Evolutionary conservation across 1,140 invertebrate species (phyloP).

Genomic region (Dendrolimus kikuchii): DNA sequence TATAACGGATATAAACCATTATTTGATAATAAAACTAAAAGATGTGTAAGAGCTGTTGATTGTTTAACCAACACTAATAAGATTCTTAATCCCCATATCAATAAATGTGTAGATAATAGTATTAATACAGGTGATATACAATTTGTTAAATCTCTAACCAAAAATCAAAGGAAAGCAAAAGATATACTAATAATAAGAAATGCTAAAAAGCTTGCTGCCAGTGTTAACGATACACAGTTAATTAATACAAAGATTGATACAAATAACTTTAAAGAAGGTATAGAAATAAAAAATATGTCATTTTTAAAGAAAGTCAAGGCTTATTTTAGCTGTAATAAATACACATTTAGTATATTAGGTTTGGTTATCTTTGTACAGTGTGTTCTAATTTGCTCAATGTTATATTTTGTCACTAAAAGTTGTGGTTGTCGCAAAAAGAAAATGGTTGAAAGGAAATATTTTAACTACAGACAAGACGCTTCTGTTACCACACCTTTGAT

Average conservation of each 20-base stretch:
- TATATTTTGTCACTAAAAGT: slow-evolving; percentile 33
- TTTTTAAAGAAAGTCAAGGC: not conserved
- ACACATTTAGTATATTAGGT: slow-evolving; percentile 24
- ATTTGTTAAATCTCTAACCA: slow-evolving; percentile 24
- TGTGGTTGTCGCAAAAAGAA: slow-evolving; percentile 34
- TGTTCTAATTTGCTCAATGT: slow-evolving; percentile 36
- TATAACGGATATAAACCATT: slow-evolving; percentile 66
- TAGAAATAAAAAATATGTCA: not conserved
- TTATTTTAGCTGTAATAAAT: slow-evolving; percentile 27
- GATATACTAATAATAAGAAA: slow-evolving; percentile 30
- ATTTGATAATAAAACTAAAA: slow-evolving; percentile 46
- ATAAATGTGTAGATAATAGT: slow-evolving; percentile 31
- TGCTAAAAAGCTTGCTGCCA: not conserved
- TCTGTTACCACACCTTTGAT: slow-evolving; percentile 55
- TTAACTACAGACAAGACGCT: slow-evolving; percentile 45
- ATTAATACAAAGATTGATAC: not conserved
- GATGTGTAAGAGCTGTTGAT: slow-evolving; percentile 54
- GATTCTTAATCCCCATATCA: slow-evolving; percentile 42
- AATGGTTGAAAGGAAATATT: slow-evolving; percentile 34
- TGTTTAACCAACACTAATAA: slow-evolving; percentile 49
- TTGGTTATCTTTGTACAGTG: slow-evolving; percentile 39
- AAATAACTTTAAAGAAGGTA: not conserved
- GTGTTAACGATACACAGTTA: not conserved
- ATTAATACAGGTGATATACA: slow-evolving; percentile 35
- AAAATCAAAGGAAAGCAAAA: slow-evolving; percentile 23